Evolutionary conservation across 2,888 invertebrate genomes (phyloP).

Genomic region (Cyrtodaria siliqua): DNA sequence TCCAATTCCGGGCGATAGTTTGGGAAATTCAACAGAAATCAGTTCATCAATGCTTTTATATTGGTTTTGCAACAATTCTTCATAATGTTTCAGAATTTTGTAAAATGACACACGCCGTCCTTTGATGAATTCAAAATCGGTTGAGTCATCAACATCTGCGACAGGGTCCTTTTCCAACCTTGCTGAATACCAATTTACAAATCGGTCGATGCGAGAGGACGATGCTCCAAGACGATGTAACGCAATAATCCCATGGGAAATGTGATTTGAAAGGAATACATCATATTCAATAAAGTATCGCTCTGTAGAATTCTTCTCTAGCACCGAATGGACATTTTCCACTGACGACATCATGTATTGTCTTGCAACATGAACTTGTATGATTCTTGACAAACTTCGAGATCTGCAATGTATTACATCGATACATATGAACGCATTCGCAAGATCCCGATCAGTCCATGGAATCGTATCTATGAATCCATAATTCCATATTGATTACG

Average conservation of each 20-base stretch:
- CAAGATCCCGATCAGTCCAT: too few species aligned
- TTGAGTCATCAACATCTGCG: constrained; percentile 11
- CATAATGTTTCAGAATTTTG: constrained; percentile 33
- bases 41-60: constrained; percentile 37
- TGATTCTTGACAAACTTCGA: too few species aligned
- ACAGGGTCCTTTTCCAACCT: constrained; percentile 26
- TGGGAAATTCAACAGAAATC: constrained; percentile 53
- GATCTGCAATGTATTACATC: too few species aligned
- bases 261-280: constrained; percentile 48
- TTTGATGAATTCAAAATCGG: constrained; percentile 26
- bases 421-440: too few species aligned
- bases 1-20: constrained; percentile 42
- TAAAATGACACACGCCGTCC: constrained; percentile 54
- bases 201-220: constrained; percentile 27
- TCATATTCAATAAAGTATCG: constrained; percentile 55
- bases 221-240: constrained; percentile 52
- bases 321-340: not conserved
- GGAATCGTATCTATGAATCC: too few species aligned
- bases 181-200: constrained; percentile 42
- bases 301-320: constrained; percentile 35
- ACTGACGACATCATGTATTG: too few species aligned
- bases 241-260: constrained; percentile 58
- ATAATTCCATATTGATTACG: too few species aligned
- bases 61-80: constrained; percentile 13
- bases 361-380: too few species aligned